These are phyloP conservation scores for Andrena trimmerana DNA, from an alignment of 2,888 invertebrate genomes.

Conservation along the genomic window DNA sequence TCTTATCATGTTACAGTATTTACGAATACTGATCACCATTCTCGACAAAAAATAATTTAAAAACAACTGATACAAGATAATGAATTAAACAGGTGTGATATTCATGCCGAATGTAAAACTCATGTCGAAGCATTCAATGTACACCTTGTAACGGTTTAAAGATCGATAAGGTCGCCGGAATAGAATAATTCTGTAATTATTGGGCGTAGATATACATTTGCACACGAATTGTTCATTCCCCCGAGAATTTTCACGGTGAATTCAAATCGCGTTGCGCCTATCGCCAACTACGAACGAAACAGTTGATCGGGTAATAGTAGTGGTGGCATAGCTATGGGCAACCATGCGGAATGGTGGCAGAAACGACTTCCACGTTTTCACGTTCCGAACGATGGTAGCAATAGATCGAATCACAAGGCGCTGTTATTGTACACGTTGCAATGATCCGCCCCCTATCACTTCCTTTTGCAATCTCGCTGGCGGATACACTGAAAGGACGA, in stretches of 20 bases:
- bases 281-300: constrained; percentile 17
- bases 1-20: neutral
- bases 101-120: neutral
- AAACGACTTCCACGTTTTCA: constrained; percentile 75
- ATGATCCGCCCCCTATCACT: constrained; percentile 26
- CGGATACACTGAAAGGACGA: constrained; percentile 12
- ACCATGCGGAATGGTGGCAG: constrained; percentile 78
- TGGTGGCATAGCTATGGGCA: constrained; percentile 79
- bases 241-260: constrained; percentile 13
- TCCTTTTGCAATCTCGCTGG: constrained; percentile 31
- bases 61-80: neutral
- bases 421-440: constrained; percentile 52
- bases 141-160: neutral
- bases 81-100: neutral
- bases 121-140: neutral
- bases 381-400: constrained; percentile 58
- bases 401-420: constrained; percentile 56
- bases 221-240: neutral
- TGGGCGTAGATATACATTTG: neutral
- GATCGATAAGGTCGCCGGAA: neutral
- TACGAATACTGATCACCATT: too few species aligned
- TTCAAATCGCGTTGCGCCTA: constrained; percentile 23
- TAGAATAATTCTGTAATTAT: neutral
- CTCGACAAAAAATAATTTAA: too few species aligned
- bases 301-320: constrained; percentile 65